phyloP scores from a whole-genome alignment of 1,140 invertebrate species.

The Oscheius sp. region DNA sequence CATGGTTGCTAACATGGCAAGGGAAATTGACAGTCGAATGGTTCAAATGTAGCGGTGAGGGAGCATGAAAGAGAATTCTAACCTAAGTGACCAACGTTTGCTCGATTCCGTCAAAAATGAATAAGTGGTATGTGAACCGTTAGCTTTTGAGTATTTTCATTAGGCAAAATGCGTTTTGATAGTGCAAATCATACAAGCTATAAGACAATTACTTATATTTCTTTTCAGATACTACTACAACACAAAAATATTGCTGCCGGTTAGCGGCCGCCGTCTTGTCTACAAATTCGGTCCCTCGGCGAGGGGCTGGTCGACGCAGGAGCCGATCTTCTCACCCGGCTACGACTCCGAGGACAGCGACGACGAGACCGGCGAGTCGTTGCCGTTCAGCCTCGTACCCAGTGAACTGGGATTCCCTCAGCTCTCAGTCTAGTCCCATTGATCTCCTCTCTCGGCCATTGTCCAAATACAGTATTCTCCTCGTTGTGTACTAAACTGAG shows the following conservation, averaged over 20 bases:
- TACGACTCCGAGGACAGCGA: slow-evolving; percentile 27
- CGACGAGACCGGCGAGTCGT: slow-evolving; percentile 7
- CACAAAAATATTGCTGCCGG: slow-evolving; percentile 62
- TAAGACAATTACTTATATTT: too few species aligned
- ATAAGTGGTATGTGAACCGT: too few species aligned
- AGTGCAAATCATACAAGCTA: too few species aligned
- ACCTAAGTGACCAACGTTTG: too few species aligned
- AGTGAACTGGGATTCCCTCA: slow-evolving; percentile 6
- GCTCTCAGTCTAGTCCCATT: slow-evolving; percentile 13
- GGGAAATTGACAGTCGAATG: too few species aligned
- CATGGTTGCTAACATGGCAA: too few species aligned
- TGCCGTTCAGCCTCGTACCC: slow-evolving; percentile 1
- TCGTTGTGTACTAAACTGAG: slow-evolving; percentile 22
- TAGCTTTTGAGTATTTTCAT: too few species aligned
- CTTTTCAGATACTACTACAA: slow-evolving; percentile 66
- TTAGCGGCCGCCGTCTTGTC: slow-evolving; percentile 64
- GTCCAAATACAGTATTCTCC: slow-evolving; percentile 3
- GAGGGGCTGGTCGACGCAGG: slow-evolving; percentile 31
- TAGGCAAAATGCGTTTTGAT: too few species aligned
- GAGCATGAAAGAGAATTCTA: too few species aligned
- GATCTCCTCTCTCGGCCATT: neutral
- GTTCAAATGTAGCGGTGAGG: too few species aligned
- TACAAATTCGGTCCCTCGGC: slow-evolving; percentile 62
- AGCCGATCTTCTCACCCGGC: slow-evolving; percentile 17
- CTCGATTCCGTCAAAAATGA: too few species aligned